Evolutionary conservation across 2,113 vertebrate genomes (phyloP).

Genomic region (Rana temporaria): DNA sequence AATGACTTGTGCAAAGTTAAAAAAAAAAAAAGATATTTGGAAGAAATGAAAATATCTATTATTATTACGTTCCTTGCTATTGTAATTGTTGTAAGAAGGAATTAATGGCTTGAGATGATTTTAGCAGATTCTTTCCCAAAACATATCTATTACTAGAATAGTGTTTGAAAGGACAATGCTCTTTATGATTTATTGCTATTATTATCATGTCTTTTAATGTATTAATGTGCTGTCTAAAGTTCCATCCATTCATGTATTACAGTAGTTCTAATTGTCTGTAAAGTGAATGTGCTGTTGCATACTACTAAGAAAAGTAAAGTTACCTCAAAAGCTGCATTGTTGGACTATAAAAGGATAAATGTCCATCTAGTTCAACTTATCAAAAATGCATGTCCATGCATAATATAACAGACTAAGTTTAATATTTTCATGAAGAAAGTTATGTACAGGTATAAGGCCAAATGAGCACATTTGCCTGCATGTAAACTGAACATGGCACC

Average conservation of each 20-base stretch:
- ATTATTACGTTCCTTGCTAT: slow-evolving; percentile 77
- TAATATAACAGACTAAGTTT: too few relatives aligned
- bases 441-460: too few relatives aligned
- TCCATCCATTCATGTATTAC: slow-evolving; percentile 3
- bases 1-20: slow-evolving; percentile 79
- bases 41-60: slow-evolving; percentile 82
- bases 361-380: too few relatives aligned
- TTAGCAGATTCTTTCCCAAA: slow-evolving; percentile 58
- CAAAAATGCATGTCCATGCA: too few relatives aligned
- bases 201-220: slow-evolving; percentile 13
- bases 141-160: slow-evolving; percentile 13
- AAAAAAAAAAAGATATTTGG: slow-evolving; percentile 55
- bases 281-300: neutral
- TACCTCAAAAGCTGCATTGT: too few relatives aligned
- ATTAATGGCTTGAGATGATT: slow-evolving; percentile 84
- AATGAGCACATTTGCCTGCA: too few relatives aligned
- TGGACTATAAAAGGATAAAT: too few relatives aligned
- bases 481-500: too few relatives aligned
- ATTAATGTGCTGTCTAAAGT: neutral
- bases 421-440: too few relatives aligned
- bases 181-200: neutral
- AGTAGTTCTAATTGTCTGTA: neutral
- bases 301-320: neutral
- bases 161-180: neutral
- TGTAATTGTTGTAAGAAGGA: slow-evolving; percentile 81